phyloP scores from a whole-genome alignment of 2,113 vertebrate genomes.

The Corythaixoides concolor region DNA sequence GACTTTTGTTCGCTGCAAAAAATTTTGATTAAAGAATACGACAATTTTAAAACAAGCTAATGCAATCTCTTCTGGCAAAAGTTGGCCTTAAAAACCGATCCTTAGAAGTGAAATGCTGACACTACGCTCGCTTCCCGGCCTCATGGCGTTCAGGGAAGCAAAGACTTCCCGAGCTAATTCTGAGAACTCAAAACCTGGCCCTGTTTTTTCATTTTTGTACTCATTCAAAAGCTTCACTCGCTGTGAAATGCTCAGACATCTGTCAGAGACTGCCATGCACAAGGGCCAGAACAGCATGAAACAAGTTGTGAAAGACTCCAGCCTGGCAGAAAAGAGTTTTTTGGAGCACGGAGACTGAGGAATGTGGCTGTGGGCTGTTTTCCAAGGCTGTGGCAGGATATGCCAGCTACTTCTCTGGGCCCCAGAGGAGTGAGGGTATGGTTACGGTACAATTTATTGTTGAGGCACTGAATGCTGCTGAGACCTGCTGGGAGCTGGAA shows the following conservation, averaged over 20 bases:
- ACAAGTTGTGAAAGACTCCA: background rate
- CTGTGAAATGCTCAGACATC: background rate
- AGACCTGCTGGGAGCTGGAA: background rate
- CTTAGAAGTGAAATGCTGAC: background rate
- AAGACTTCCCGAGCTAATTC: background rate
- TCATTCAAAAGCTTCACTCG: background rate
- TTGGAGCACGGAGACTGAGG: background rate
- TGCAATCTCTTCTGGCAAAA: background rate
- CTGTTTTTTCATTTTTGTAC: background rate
- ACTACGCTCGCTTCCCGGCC: background rate
- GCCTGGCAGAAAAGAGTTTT: background rate
- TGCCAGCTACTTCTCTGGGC: background rate
- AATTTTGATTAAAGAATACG: background rate
- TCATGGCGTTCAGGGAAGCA: background rate
- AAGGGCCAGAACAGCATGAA: background rate
- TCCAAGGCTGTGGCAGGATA: background rate
- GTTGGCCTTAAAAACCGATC: background rate
- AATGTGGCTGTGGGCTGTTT: background rate
- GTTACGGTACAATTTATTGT: background rate
- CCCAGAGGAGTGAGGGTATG: background rate
- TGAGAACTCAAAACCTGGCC: background rate
- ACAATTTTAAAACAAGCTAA: background rate
- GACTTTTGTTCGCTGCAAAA: background rate
- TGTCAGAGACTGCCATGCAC: background rate
- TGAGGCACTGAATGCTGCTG: background rate